These are phyloP conservation scores for Ailurus styani DNA, from an alignment of 2,113 vertebrate genomes.

Conservation along the genomic window DNA sequence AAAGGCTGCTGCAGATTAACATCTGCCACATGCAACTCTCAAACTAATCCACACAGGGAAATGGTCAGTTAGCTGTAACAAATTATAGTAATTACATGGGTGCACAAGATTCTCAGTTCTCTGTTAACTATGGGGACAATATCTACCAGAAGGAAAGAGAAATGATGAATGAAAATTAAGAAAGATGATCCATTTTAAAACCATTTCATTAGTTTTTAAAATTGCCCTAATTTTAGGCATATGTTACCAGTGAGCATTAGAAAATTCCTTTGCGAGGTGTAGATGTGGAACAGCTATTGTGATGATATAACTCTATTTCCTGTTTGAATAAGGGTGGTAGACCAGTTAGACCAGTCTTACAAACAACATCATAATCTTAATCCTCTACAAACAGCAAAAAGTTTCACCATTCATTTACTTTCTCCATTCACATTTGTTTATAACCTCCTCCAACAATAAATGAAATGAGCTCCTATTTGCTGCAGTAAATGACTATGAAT, in stretches of 20 bases:
- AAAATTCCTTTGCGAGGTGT: not conserved
- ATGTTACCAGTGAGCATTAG: not conserved
- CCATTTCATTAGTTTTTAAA: not conserved
- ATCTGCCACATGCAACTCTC: not conserved
- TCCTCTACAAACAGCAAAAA: not conserved
- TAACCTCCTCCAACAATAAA: not conserved
- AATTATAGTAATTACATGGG: constrained; percentile 5
- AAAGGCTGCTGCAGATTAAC: constrained; percentile 26
- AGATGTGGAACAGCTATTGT: not conserved
- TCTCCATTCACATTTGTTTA: not conserved
- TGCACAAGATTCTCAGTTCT: not conserved
- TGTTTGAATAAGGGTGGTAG: not conserved
- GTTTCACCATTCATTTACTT: not conserved
- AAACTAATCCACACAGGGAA: not conserved
- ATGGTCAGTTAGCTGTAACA: not conserved
- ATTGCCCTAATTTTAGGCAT: not conserved
- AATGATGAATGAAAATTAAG: not conserved
- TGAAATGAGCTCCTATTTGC: not conserved
- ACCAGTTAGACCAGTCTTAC: not conserved
- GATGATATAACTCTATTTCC: not conserved
- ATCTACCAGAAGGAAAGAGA: not conserved
- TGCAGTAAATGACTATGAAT: not conserved
- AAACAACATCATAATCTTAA: not conserved
- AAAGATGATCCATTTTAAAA: not conserved
- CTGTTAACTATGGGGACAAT: not conserved